Evolutionary conservation across 2,113 vertebrate species (phyloP).

Genomic region (Recurvirostra avosetta): DNA sequence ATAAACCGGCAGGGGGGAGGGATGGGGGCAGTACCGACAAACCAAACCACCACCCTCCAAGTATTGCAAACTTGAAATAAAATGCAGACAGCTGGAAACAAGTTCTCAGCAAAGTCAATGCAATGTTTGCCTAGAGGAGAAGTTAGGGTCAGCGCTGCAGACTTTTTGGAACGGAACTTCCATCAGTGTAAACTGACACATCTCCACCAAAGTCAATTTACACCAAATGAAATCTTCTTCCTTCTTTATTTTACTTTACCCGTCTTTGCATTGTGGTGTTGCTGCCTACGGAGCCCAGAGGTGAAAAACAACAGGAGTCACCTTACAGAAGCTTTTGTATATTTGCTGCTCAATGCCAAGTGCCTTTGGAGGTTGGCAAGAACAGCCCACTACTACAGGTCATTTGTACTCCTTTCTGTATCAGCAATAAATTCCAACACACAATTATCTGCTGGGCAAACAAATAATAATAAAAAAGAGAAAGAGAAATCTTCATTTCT

Average conservation of each 20-base stretch:
- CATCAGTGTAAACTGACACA: not conserved
- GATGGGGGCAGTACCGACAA: no score
- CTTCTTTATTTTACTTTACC: not conserved
- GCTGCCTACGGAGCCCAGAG: not conserved
- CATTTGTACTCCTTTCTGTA: slow-evolving; percentile 2
- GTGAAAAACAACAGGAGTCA: not conserved
- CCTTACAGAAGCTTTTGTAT: not conserved
- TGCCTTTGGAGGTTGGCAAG: not conserved
- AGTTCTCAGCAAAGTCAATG: not conserved
- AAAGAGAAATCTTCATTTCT: not conserved
- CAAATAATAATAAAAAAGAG: not conserved
- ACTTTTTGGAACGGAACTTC: not conserved
- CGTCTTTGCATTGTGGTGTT: not conserved
- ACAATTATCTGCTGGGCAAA: not conserved
- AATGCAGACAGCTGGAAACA: not conserved
- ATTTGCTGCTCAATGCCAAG: not conserved
- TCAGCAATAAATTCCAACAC: not conserved
- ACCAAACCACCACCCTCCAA: not conserved
- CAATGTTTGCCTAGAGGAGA: not conserved
- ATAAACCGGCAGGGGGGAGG: not conserved
- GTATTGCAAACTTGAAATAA: not conserved
- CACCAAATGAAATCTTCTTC: not conserved
- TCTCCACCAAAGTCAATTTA: not conserved
- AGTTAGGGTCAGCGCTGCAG: not conserved
- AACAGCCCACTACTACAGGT: not conserved